A percentile compares a stretch with the other conserved stretches of the same genome.
phyloP scores from a whole-genome alignment of 1,140 invertebrate genomes.

The Scaptomyza montana region DNA sequence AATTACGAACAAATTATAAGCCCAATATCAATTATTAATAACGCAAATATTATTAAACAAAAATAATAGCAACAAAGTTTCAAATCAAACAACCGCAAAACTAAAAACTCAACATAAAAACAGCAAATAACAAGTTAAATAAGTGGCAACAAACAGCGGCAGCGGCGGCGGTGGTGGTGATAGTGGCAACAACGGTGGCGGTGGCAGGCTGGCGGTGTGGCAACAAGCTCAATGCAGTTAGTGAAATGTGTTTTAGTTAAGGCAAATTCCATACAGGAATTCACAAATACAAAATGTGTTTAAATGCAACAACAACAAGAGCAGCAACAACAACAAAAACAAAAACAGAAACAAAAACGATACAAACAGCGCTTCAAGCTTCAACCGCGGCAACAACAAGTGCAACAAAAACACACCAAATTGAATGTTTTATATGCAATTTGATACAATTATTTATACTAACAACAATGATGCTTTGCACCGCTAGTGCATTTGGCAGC shows the following conservation, averaged over 20 bases:
- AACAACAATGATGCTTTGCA: conserved; percentile 60
- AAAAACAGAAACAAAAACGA: conserved; percentile 11
- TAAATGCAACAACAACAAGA: conserved; percentile 68
- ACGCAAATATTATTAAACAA: conserved; percentile 13
- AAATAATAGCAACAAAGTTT: neutral
- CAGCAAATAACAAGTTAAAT: conserved; percentile 3
- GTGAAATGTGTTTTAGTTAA: conserved; percentile 73
- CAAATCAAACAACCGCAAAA: conserved; percentile 3
- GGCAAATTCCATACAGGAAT: conserved; percentile 62
- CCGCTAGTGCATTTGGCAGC: conserved; percentile 27
- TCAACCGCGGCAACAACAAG: conserved; percentile 12
- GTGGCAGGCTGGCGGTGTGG: conserved; percentile 1
- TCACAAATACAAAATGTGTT: conserved; percentile 75
- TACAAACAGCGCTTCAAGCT: conserved; percentile 17
- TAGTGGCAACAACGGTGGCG: too few relatives aligned
- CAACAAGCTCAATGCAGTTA: conserved; percentile 74
- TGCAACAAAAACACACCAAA: conserved; percentile 19
- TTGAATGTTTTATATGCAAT: conserved; percentile 56
- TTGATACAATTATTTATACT: conserved; percentile 66
- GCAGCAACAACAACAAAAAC: conserved; percentile 37
- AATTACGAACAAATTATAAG: conserved; percentile 15
- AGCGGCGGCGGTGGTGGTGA: neutral
- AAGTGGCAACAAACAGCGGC: conserved; percentile 10
- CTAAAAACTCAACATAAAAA: conserved; percentile 9
- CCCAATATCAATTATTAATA: conserved; percentile 23